phyloP scores from a whole-genome alignment of 2,888 invertebrate genomes.

The Limnephilus auricula region DNA sequence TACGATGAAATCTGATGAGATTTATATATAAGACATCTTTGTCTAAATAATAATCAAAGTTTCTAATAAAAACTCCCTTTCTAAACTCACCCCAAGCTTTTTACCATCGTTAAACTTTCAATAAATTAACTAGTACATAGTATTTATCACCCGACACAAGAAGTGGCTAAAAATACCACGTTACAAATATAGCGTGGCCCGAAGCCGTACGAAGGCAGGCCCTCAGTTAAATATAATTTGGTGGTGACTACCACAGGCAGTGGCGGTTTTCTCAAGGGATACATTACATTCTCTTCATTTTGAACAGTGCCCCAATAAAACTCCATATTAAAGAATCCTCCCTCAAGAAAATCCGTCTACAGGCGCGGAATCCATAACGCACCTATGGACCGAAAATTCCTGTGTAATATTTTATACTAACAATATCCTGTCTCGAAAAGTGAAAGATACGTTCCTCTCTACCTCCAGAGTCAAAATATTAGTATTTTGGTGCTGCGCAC shows the following conservation, averaged over 20 bases:
- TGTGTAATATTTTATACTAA: too few relatives aligned
- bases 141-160: background rate
- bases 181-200: slow-evolving; percentile 18
- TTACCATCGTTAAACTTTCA: background rate
- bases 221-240: slow-evolving; percentile 28
- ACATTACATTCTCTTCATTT: too few relatives aligned
- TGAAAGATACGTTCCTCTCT: too few relatives aligned
- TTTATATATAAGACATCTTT: background rate
- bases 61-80: background rate
- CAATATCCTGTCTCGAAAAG: too few relatives aligned
- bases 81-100: background rate
- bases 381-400: too few relatives aligned
- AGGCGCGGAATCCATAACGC: too few relatives aligned
- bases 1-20: background rate
- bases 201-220: slow-evolving; percentile 19
- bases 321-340: too few relatives aligned
- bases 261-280: background rate
- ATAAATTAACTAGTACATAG: background rate
- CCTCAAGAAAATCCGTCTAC: too few relatives aligned
- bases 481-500: too few relatives aligned
- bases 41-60: background rate
- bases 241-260: slow-evolving; percentile 31
- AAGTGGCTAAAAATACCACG: slow-evolving; percentile 19
- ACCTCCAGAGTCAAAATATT: too few relatives aligned
- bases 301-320: too few relatives aligned